Percentiles rank a stretch among this genome's conserved stretches.
Evolutionary conservation across 2,888 invertebrate genomes (phyloP).

Genomic region (Deroplatys truncata): DNA sequence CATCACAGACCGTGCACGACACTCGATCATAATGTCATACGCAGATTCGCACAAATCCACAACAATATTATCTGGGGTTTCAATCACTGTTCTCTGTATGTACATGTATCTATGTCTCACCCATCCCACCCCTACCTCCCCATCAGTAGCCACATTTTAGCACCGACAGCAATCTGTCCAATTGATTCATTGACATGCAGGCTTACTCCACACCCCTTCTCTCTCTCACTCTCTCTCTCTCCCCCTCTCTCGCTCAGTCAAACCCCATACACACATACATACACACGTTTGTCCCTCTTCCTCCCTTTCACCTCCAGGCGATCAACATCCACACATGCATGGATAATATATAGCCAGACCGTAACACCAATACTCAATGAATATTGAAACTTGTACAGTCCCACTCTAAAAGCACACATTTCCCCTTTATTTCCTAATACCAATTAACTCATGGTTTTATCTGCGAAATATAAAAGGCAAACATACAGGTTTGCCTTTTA

Average conservation of each 20-base stretch:
- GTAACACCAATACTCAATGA: constrained; percentile 16
- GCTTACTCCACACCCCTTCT: constrained; percentile 6
- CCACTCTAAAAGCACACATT: background rate
- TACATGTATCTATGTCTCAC: constrained; percentile 3
- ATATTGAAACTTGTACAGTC: constrained; percentile 14
- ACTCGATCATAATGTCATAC: constrained; percentile 22
- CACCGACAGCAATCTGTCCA: constrained; percentile 28
- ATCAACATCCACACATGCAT: background rate
- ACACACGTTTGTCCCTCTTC: background rate
- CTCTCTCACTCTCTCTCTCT: background rate
- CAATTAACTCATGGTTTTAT: background rate
- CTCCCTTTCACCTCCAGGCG: background rate
- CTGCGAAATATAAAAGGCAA: no score
- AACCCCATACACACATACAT: constrained; percentile 2
- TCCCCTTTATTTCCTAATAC: background rate
- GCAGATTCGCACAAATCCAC: constrained; percentile 26
- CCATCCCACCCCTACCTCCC: background rate
- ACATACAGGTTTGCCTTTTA: no score
- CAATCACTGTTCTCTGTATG: constrained; percentile 17
- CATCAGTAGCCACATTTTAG: constrained; percentile 22
- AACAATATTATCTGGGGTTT: constrained; percentile 26
- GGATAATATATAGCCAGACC: constrained; percentile 7
- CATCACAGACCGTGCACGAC: constrained; percentile 10
- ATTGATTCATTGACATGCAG: constrained; percentile 27
- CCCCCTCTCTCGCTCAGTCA: background rate